Evolutionary conservation across 2,888 invertebrate species (phyloP).

Genomic region (Hirtodrosophila confusa): DNA sequence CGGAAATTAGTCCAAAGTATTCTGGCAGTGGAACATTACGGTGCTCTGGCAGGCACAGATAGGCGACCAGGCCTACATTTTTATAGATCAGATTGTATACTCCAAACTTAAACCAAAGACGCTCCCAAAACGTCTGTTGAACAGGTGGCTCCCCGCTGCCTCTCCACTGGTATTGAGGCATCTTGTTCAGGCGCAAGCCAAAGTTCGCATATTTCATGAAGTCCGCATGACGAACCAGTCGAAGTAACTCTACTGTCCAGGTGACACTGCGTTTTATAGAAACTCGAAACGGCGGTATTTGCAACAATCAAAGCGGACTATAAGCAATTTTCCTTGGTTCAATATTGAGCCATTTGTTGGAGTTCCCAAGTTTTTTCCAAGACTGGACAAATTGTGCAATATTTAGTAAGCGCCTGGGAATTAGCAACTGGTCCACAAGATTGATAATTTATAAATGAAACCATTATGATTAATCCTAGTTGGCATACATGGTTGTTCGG

Average conservation of each 20-base stretch:
- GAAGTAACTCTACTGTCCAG: background rate
- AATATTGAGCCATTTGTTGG: constrained; percentile 37
- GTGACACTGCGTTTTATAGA: constrained; percentile 29
- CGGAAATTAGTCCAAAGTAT: constrained; percentile 49
- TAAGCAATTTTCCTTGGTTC: constrained; percentile 15
- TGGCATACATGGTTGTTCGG: no score
- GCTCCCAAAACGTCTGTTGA: constrained; percentile 5
- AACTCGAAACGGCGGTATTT: no score
- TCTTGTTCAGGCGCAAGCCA: constrained; percentile 55
- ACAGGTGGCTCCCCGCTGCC: constrained; percentile 14
- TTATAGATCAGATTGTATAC: constrained; percentile 68
- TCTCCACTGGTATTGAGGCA: constrained; percentile 58
- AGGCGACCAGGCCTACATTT: constrained; percentile 66
- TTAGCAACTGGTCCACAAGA: background rate
- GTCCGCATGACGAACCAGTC: constrained; percentile 42
- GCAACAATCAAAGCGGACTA: background rate
- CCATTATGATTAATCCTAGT: no score
- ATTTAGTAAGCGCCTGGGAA: constrained; percentile 46
- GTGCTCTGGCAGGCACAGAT: constrained; percentile 40
- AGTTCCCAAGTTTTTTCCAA: background rate
- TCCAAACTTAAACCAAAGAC: constrained; percentile 54
- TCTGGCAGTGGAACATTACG: constrained; percentile 7
- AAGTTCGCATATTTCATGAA: constrained; percentile 76
- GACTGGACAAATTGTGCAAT: background rate
- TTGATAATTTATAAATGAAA: no score